Evolutionary conservation across 2,888 invertebrate species (phyloP), one percentile per base, ranked within the genome.

Genomic region (Dorcus parallelipipedus): DNA sequence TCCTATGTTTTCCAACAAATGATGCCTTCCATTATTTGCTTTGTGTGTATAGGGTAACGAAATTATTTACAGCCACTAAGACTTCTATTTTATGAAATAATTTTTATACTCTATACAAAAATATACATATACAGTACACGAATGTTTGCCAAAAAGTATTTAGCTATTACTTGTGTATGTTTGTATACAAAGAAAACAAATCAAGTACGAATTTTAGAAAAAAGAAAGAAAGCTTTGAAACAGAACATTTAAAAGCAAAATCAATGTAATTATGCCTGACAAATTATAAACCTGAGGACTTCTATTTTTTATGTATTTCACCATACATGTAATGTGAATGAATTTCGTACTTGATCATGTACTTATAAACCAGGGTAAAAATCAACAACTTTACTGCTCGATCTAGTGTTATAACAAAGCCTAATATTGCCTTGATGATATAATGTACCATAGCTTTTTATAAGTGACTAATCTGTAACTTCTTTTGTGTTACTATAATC

Each of bases 11-110:
- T 33, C 26, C 26, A 33, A 33, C 26, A 48, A 58, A 52, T 49
- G 56, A 64, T 64, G 67, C 66, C 67, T 67, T 67, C 65, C 65
- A 62, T 56, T 63, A 56, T 54, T 56, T 63, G 59, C 62, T 20
- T 56, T 60, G 60, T 58, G 58, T 61, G 64, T 64, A 64, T 64
- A 65, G 66, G 66, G 61, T 60, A 52, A 60, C 58, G 52, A 56
- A 42, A 54, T 53, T 55, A 39, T 49, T 20, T 20, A 20, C 20
- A 2, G 20, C 20, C 20, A 20, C 20, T 26, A 9, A 17, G 17
- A 57, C 5, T 20, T 45, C 45, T 45, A 45, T 42, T 42, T 14
- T 42, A 14, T 42, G 20, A 45, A 17, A 45, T 23, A 23, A 45
- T 45, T 45, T 45, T 51, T 14, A 41, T 33, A 51, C 38, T 51